Percentiles rank a stretch among this genome's conserved stretches.
These are phyloP conservation scores for Diachasma alloeum DNA, from an alignment of 1,140 invertebrate genomes.

Conservation along the genomic window DNA sequence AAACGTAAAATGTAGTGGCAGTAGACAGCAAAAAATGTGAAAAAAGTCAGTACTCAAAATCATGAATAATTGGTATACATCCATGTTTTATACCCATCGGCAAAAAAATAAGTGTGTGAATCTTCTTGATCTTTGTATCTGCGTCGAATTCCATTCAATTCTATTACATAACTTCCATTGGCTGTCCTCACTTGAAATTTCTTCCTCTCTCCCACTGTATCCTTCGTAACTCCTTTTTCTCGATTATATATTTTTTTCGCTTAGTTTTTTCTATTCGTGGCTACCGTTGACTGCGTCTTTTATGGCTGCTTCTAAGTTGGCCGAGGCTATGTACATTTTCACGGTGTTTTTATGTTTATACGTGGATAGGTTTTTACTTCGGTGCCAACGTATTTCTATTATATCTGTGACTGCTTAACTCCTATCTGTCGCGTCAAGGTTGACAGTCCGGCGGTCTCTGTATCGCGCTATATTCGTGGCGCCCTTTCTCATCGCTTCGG, in stretches of 20 bases:
- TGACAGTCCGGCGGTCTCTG: conserved; percentile 44
- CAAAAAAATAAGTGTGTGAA: not conserved
- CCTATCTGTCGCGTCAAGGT: conserved; percentile 43
- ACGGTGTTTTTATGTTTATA: conserved; percentile 52
- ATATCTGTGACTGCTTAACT: not conserved
- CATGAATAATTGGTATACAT: too few species aligned
- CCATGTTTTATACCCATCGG: too few species aligned
- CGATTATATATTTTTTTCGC: not conserved
- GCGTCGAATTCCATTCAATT: conserved; percentile 4
- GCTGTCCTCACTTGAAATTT: not conserved
- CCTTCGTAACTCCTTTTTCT: not conserved
- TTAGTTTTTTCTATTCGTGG: conserved; percentile 11
- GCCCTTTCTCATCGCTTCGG: not conserved
- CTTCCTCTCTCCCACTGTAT: conserved; percentile 13
- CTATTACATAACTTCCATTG: conserved; percentile 7
- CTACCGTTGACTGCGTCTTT: conserved; percentile 39
- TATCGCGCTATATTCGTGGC: conserved; percentile 18
- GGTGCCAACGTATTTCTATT: not conserved
- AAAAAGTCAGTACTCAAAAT: too few species aligned
- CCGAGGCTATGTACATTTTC: conserved; percentile 59
- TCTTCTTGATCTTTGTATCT: conserved; percentile 18
- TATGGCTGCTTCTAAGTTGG: conserved; percentile 60
- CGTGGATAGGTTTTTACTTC: conserved; percentile 8
- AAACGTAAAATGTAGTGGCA: too few species aligned
- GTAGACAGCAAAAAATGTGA: too few species aligned